A percentile compares a stretch with the other conserved stretches of the same genome.
These are phyloP conservation scores for Amphimedon queenslandica DNA, from an alignment of 37 sponge, comb jelly and placozoan genomes.

Conservation along the genomic window DNA sequence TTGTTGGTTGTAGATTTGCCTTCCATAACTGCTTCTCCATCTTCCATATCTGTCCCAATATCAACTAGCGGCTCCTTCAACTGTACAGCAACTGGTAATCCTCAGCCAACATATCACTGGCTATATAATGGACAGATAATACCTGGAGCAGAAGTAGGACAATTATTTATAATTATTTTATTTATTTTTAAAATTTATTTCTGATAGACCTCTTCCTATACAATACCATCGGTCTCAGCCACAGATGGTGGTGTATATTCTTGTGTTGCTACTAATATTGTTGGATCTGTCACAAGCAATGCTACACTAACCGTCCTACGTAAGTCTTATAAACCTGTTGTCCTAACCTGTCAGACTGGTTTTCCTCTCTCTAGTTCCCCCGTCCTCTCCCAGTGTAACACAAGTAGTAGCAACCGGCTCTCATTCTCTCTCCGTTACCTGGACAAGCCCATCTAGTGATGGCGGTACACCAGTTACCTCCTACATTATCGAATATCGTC, in stretches of 20 bases:
- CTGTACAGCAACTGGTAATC: constrained; percentile 50
- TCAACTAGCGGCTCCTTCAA: constrained; percentile 1
- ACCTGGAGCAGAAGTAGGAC: constrained; percentile 6
- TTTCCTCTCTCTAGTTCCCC: constrained; percentile 42
- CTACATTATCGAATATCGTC: constrained; percentile 52
- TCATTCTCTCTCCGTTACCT: constrained; percentile 28
- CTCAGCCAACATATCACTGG: constrained; percentile 40
- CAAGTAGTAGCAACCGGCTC: constrained; percentile 11
- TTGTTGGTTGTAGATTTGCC: constrained; percentile 35
- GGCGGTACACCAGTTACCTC: constrained; percentile 59
- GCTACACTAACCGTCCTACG: constrained; percentile 41
- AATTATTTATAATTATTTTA: too few species aligned
- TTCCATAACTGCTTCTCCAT: constrained; percentile 18
- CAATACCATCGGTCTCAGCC: constrained; percentile 26
- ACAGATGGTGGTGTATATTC: constrained; percentile 38
- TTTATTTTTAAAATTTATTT: not conserved
- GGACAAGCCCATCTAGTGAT: constrained; percentile 39
- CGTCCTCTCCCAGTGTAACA: constrained; percentile 39
- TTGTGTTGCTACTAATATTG: constrained; percentile 52
- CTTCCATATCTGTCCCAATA: constrained; percentile 9
- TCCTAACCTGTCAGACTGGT: too few species aligned
- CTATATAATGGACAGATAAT: constrained; percentile 15
- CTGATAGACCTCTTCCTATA: not conserved
- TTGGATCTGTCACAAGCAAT: constrained; percentile 28
- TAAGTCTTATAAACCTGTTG: too few species aligned